A percentile compares a stretch with the other conserved stretches of the same genome.
Conservation (phyloP, 2,797 vertebrate genomes). For the Cyclopterus lumpus region DNA sequence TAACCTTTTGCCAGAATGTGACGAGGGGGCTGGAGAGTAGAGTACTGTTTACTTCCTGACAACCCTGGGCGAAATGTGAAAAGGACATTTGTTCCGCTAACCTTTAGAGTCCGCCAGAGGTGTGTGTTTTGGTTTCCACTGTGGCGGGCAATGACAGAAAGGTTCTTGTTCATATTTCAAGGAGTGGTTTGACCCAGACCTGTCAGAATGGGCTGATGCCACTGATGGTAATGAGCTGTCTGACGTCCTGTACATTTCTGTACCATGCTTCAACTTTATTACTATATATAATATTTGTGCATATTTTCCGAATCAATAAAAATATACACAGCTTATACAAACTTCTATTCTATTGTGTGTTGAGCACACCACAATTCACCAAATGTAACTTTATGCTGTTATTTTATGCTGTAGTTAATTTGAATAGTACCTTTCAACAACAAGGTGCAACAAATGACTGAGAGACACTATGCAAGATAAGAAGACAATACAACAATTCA, state of each 20-base stretch:
- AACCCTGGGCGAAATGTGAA: constrained; percentile 13
- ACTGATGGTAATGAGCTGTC: constrained; percentile 38
- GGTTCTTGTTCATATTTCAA: constrained; percentile 35
- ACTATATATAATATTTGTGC: constrained; percentile 82
- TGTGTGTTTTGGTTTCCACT: constrained; percentile 29
- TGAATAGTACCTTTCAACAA: background rate
- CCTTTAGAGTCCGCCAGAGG: constrained; percentile 56
- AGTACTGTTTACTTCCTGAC: constrained; percentile 41
- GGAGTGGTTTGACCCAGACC: constrained; percentile 39
- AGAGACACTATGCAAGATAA: background rate
- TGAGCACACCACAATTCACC: background rate
- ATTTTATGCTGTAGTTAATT: background rate
- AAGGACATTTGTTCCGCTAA: constrained; percentile 10
- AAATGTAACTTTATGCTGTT: background rate
- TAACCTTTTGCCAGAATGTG: constrained; percentile 67
- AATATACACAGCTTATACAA: constrained; percentile 70
- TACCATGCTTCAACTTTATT: constrained; percentile 80
- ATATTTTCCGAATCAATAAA: constrained; percentile 85
- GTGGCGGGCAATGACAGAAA: constrained; percentile 62
- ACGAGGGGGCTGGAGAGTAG: constrained; percentile 55
- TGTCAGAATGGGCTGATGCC: constrained; percentile 52
- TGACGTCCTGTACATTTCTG: constrained; percentile 80
- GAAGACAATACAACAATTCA: background rate
- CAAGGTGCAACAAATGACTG: background rate
- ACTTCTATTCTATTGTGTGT: background rate